Conservation (phyloP, 2,888 invertebrate genomes). For the Phymatocera aterrima region DNA sequence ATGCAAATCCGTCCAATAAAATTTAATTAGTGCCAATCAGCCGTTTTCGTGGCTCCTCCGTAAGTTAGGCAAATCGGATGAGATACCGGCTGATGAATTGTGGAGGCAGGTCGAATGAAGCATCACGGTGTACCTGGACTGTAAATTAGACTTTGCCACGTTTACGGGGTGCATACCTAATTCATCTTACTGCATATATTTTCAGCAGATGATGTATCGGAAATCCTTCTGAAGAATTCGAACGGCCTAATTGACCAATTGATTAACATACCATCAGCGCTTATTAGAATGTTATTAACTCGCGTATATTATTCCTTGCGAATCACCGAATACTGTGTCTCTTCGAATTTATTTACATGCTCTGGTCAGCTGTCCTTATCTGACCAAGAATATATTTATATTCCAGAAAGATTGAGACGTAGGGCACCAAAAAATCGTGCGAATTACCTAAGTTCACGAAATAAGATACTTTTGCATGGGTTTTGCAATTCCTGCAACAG, state of each 20-base stretch:
- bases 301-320: too few species aligned
- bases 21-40: conserved; percentile 40
- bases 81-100: conserved; percentile 31
- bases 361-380: too few species aligned
- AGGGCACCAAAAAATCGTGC: too few species aligned
- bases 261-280: too few species aligned
- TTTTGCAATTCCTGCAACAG: background rate
- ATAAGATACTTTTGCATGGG: background rate
- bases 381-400: too few species aligned
- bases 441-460: background rate
- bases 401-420: too few species aligned
- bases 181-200: conserved; percentile 1
- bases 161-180: conserved; percentile 36
- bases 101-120: conserved; percentile 28
- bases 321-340: too few species aligned
- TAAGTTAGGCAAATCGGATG: conserved; percentile 31
- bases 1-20: conserved; percentile 42
- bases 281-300: too few species aligned
- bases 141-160: conserved; percentile 25
- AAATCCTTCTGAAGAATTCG: background rate
- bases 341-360: too few species aligned
- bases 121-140: conserved; percentile 28
- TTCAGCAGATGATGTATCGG: background rate
- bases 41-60: conserved; percentile 32
- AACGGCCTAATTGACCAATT: background rate